A percentile compares a stretch with the other conserved stretches of the same genome.
phyloP scores from a whole-genome alignment of 1,140 invertebrate species.

The Nebria ingens region DNA sequence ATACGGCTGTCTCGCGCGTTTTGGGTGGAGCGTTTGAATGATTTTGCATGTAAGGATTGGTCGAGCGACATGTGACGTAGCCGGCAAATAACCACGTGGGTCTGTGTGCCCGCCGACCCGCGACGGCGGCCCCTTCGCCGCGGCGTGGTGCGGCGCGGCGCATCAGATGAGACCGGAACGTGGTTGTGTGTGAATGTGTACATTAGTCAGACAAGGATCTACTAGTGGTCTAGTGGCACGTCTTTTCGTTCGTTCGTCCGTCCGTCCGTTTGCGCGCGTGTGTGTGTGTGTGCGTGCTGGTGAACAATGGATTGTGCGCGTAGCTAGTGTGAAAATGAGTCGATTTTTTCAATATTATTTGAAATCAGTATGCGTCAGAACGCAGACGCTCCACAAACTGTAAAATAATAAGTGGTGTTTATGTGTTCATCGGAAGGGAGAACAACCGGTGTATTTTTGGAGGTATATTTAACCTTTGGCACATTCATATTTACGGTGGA shows the following conservation, averaged over 20 bases:
- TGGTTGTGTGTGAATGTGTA: background rate
- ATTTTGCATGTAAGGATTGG: background rate
- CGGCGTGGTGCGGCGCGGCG: background rate
- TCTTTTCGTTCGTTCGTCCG: background rate
- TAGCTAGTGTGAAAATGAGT: constrained; percentile 5
- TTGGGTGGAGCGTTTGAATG: background rate
- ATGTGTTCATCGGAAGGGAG: too few relatives aligned
- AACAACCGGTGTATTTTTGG: too few relatives aligned
- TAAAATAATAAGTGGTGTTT: too few relatives aligned
- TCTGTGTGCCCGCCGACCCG: background rate
- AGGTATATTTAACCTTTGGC: too few relatives aligned
- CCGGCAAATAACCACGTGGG: constrained; percentile 7
- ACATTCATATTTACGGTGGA: too few relatives aligned
- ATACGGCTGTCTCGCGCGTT: background rate
- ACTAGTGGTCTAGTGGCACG: background rate
- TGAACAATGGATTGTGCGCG: constrained; percentile 5
- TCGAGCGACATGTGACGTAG: background rate
- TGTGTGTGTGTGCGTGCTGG: background rate
- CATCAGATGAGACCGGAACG: constrained; percentile 6
- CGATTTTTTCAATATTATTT: background rate
- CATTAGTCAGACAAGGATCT: too few relatives aligned
- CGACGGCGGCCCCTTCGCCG: background rate
- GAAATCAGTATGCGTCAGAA: background rate
- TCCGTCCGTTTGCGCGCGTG: too few relatives aligned
- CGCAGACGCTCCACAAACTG: too few relatives aligned